A percentile compares a stretch with the other conserved stretches of the same genome.
These are phyloP conservation scores for human (Homo sapiens) DNA, from an alignment of 2,113 vertebrate genomes.

Conservation along the genomic window DNA sequence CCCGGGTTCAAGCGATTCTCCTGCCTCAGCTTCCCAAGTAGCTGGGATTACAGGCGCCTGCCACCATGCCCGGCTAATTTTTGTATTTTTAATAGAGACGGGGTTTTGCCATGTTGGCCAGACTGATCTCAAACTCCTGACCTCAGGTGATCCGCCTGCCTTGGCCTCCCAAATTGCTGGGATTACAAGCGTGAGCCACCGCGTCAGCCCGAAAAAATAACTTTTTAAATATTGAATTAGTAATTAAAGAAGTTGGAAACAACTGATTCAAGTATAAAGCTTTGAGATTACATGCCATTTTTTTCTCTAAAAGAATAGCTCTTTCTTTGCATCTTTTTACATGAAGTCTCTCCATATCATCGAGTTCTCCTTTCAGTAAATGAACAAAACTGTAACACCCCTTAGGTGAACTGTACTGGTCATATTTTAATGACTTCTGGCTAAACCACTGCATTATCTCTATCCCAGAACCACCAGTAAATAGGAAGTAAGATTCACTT, in stretches of 20 bases:
- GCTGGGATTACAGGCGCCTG: too few relatives aligned
- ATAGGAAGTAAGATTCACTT: constrained; percentile 33
- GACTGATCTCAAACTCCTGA: too few relatives aligned
- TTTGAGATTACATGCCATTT: not conserved
- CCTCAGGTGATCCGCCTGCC: too few relatives aligned
- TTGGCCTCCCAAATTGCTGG: too few relatives aligned
- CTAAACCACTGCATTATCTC: not conserved
- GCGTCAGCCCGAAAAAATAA: not conserved
- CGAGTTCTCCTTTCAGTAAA: constrained; percentile 23
- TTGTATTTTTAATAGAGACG: too few relatives aligned
- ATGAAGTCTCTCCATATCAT: not conserved
- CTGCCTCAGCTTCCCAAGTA: too few relatives aligned
- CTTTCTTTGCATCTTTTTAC: not conserved
- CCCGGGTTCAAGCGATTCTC: too few relatives aligned
- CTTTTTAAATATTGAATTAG: not conserved
- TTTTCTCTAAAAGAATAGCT: not conserved
- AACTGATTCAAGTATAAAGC: not conserved
- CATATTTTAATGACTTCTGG: not conserved
- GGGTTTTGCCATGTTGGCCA: too few relatives aligned
- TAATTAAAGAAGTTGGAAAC: not conserved
- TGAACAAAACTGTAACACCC: not conserved
- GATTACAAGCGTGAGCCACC: too few relatives aligned
- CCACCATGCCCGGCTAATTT: too few relatives aligned
- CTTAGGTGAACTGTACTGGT: not conserved
- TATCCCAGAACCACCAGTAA: not conserved